Evolutionary conservation across 2,113 vertebrate genomes (phyloP).

Genomic region (Brienomyrus brachyistius): DNA sequence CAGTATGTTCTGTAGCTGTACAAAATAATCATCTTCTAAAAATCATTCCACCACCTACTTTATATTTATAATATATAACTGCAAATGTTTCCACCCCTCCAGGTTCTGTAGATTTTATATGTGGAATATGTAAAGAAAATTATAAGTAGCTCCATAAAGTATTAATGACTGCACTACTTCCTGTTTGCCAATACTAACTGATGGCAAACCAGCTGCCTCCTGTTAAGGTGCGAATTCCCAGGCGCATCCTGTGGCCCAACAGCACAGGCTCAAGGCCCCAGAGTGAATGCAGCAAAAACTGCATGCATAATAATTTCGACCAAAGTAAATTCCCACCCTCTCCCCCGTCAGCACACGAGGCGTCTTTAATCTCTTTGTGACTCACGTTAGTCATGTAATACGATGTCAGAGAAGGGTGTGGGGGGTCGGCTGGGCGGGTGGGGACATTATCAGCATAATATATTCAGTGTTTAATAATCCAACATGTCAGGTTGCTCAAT

Average conservation of each 20-base stretch:
- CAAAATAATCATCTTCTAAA: neutral
- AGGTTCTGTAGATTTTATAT: neutral
- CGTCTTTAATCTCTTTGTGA: slow-evolving; percentile 35
- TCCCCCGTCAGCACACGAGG: slow-evolving; percentile 15
- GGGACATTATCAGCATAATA: slow-evolving; percentile 8
- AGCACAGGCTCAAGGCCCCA: neutral
- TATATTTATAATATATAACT: neutral
- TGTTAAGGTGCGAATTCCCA: neutral
- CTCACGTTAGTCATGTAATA: slow-evolving; percentile 27
- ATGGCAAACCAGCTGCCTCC: neutral
- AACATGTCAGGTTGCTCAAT: slow-evolving; percentile 14
- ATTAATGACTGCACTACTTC: neutral
- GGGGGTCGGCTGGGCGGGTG: neutral
- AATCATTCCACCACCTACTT: neutral
- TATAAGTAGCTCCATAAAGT: neutral
- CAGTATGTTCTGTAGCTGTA: neutral
- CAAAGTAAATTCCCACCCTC: slow-evolving; percentile 34
- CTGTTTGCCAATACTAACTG: neutral
- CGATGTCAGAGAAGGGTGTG: slow-evolving; percentile 24
- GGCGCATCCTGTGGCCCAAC: neutral
- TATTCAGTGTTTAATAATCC: slow-evolving; percentile 25
- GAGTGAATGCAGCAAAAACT: slow-evolving; percentile 22
- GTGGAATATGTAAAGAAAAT: neutral
- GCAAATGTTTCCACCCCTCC: neutral
- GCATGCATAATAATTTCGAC: slow-evolving; percentile 39